A percentile compares a stretch with the other conserved stretches of the same genome.
phyloP scores from a whole-genome alignment of 1,140 invertebrate genomes.

The Epicauta chinensis region DNA sequence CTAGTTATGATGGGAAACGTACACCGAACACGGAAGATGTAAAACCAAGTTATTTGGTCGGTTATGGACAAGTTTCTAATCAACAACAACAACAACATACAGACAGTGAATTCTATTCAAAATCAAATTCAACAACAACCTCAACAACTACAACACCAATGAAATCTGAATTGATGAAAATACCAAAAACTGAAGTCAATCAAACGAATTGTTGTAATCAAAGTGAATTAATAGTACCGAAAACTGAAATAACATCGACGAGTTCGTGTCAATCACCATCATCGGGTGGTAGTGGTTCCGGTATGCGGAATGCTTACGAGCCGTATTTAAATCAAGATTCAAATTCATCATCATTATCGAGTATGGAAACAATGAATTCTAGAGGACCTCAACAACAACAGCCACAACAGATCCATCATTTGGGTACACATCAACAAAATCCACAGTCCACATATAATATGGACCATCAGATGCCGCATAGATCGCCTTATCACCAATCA shows the following conservation, averaged over 20 bases:
- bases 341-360: constrained; percentile 65
- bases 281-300: constrained; percentile 19
- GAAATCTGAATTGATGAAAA: constrained; percentile 52
- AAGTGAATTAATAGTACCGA: constrained; percentile 55
- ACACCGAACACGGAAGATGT: constrained; percentile 35
- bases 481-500: constrained; percentile 58
- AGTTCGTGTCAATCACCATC: constrained; percentile 46
- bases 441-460: constrained; percentile 45
- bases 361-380: constrained; percentile 60
- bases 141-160: constrained; percentile 35
- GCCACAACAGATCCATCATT: constrained; percentile 32
- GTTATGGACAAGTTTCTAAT: constrained; percentile 10
- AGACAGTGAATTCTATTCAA: background rate
- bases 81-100: constrained; percentile 19
- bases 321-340: constrained; percentile 61
- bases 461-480: constrained; percentile 52
- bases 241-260: constrained; percentile 48
- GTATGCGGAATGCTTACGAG: constrained; percentile 50
- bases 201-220: constrained; percentile 47
- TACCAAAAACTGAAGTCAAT: constrained; percentile 49
- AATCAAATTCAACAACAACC: constrained; percentile 42
- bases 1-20: constrained; percentile 32
- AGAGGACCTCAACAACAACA: constrained; percentile 38
- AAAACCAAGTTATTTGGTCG: constrained; percentile 37
- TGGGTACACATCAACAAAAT: constrained; percentile 38